These are phyloP conservation scores for Thalassophryne amazonica DNA, from an alignment of 2,797 vertebrate genomes.

Conservation along the genomic window DNA sequence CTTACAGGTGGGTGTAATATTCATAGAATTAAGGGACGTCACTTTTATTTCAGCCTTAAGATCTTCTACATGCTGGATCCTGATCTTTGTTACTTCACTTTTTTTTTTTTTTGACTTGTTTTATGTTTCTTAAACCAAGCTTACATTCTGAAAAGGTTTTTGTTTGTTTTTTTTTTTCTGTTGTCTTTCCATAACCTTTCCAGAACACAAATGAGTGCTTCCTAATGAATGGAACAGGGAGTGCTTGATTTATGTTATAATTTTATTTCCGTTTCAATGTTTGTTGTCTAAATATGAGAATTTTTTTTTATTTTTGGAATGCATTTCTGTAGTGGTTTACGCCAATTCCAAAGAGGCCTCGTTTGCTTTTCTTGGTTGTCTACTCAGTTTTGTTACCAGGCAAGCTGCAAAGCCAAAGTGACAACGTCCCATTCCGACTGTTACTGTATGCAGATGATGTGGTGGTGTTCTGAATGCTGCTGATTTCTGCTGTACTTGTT, in stretches of 20 bases:
- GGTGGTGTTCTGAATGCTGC: slow-evolving; percentile 22
- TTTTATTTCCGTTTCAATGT: not conserved
- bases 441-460: slow-evolving; percentile 8
- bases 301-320: not conserved
- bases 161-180: not conserved
- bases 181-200: not conserved
- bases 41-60: not conserved
- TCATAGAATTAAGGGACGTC: not conserved
- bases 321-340: slow-evolving; percentile 32
- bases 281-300: not conserved
- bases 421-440: slow-evolving; percentile 9
- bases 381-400: not conserved
- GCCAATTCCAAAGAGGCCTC: slow-evolving; percentile 5
- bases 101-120: not conserved
- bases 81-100: not conserved
- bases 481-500: slow-evolving; percentile 19
- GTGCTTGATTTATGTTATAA: not conserved
- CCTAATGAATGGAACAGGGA: not conserved
- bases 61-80: slow-evolving; percentile 4
- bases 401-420: slow-evolving; percentile 17
- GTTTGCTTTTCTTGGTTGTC: not conserved
- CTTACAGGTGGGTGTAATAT: slow-evolving; percentile 3
- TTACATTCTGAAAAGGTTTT: not conserved
- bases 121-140: not conserved
- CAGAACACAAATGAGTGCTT: not conserved